A percentile compares a stretch with the other conserved stretches of the same genome.
These are phyloP conservation scores for Pterois miles DNA, from an alignment of 2,797 vertebrate species.

Conservation along the genomic window DNA sequence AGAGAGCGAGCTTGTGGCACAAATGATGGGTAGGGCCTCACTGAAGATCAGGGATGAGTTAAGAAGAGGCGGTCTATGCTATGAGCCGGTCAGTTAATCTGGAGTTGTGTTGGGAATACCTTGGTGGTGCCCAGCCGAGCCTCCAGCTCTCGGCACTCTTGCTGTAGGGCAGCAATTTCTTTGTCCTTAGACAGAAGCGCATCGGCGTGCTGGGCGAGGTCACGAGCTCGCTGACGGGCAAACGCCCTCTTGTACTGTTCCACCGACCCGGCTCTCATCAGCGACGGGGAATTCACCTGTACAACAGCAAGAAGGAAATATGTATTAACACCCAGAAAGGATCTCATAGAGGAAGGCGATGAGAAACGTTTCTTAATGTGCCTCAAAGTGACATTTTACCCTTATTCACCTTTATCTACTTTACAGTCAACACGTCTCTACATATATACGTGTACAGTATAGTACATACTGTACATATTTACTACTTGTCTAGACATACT, in stretches of 20 bases:
- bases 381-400: too few species aligned
- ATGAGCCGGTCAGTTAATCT: background rate
- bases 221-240: constrained; percentile 91
- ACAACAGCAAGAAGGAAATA: background rate
- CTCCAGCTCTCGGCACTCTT: constrained; percentile 90
- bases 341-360: background rate
- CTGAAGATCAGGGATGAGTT: background rate
- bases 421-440: too few species aligned
- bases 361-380: background rate
- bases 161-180: constrained; percentile 92
- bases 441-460: too few species aligned
- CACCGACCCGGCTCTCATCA: constrained; percentile 85
- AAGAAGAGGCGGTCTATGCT: background rate
- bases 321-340: background rate
- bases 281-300: constrained; percentile 89
- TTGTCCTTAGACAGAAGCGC: constrained; percentile 94
- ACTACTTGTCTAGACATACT: too few species aligned
- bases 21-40: background rate
- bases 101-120: constrained; percentile 77
- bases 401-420: too few species aligned
- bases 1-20: constrained; percentile 68
- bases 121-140: constrained; percentile 85
- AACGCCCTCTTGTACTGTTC: constrained; percentile 93
- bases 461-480: too few species aligned
- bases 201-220: constrained; percentile 94